Conservation (phyloP, 2,113 vertebrate genomes). For the Henicopernis longicauda region DNA sequence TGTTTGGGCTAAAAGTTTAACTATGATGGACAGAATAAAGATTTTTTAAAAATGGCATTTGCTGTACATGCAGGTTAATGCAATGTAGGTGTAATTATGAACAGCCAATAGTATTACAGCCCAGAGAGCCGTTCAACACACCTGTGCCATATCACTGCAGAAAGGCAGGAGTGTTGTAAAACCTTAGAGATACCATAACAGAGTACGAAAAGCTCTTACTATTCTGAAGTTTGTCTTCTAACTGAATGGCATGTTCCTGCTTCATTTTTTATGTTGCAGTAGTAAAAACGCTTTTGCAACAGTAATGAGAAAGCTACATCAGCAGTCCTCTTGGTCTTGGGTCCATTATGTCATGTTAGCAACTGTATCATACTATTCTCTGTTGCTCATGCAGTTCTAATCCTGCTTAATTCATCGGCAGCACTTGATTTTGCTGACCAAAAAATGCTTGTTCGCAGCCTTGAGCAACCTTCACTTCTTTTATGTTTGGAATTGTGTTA, state of each 20-base stretch:
- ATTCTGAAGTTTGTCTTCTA: neutral
- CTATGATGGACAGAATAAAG: neutral
- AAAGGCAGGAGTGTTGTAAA: neutral
- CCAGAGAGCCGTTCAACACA: neutral
- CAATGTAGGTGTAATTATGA: neutral
- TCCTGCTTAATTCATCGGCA: slow-evolving; percentile 17
- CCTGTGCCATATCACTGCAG: neutral
- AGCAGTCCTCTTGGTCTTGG: slow-evolving; percentile 9
- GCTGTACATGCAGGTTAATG: neutral
- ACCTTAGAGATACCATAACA: neutral
- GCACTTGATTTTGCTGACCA: neutral
- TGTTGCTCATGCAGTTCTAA: slow-evolving; percentile 50
- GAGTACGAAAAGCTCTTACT: neutral
- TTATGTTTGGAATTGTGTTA: neutral
- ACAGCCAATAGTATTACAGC: neutral
- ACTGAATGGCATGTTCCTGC: neutral
- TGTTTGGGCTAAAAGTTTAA: neutral
- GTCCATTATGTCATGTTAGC: slow-evolving; percentile 25
- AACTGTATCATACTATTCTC: neutral
- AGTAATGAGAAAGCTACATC: neutral
- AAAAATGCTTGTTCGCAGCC: neutral
- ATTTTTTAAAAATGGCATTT: neutral
- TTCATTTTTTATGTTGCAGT: neutral
- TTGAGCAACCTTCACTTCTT: neutral
- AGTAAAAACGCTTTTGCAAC: slow-evolving; percentile 19